Conservation (phyloP, 2,888 invertebrate species). For the Drosophila paracracens region DNA sequence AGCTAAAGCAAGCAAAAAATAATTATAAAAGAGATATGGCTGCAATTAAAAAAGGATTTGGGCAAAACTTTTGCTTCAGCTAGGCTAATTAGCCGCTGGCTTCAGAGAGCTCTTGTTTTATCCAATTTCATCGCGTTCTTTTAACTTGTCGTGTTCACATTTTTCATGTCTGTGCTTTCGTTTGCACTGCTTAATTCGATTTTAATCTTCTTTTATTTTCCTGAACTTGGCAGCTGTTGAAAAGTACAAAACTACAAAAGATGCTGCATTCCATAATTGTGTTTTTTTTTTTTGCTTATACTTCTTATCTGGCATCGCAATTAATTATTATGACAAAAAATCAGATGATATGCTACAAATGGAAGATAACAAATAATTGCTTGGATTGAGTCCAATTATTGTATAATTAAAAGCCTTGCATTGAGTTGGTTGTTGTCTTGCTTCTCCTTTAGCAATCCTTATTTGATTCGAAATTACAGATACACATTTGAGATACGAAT, state of each 20-base stretch:
- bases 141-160: constrained; percentile 12
- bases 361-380: neutral
- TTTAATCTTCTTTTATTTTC: constrained; percentile 53
- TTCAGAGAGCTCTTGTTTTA: neutral
- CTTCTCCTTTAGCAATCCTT: neutral
- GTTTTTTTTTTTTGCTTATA: neutral
- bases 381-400: neutral
- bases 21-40: constrained; percentile 11
- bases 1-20: constrained; percentile 20
- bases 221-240: constrained; percentile 33
- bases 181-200: constrained; percentile 59
- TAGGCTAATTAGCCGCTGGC: constrained; percentile 36
- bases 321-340: neutral
- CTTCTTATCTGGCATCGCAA: neutral
- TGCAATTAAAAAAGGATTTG: constrained; percentile 18
- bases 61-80: constrained; percentile 5
- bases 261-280: constrained; percentile 6
- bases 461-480: neutral
- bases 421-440: neutral
- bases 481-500: neutral
- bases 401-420: neutral
- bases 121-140: constrained; percentile 11
- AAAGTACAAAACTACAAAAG: constrained; percentile 9
- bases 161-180: constrained; percentile 25
- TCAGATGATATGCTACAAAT: neutral